Percentiles rank a stretch among this genome's conserved stretches.
phyloP scores from a whole-genome alignment of 2,888 invertebrate species.

The Agrochola lota region DNA sequence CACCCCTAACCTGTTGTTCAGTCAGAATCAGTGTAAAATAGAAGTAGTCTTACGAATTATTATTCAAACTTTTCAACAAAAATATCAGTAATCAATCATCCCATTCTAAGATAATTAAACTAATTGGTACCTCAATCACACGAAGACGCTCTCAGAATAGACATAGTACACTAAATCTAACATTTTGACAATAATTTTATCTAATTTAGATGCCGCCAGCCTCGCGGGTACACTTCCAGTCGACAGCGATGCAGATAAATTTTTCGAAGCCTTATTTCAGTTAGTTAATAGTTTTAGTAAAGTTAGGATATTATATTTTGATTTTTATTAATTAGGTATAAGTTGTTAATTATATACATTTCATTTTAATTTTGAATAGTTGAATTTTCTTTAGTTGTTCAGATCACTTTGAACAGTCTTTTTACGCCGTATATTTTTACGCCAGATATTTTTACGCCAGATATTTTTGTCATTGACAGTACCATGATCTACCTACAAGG shows the following conservation, averaged over 20 bases:
- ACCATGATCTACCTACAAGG: slow-evolving; percentile 39
- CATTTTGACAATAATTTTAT: not conserved
- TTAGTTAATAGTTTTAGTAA: no score
- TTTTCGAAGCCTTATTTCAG: no score
- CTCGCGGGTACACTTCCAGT: no score
- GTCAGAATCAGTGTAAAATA: not conserved
- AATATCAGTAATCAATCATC: no score
- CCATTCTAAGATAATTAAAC: not conserved
- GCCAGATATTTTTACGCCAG: not conserved
- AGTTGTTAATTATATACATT: no score
- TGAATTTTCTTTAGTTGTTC: not conserved
- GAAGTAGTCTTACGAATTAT: not conserved
- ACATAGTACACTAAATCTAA: not conserved
- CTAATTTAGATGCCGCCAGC: not conserved
- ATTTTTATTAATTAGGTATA: no score
- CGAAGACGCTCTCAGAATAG: not conserved
- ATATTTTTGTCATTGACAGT: slow-evolving; percentile 21
- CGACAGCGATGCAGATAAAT: no score
- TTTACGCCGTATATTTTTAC: slow-evolving; percentile 1
- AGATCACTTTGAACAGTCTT: not conserved
- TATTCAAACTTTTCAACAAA: not conserved
- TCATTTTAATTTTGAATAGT: not conserved
- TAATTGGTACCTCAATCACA: not conserved
- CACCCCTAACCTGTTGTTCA: not conserved
- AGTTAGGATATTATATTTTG: no score